A percentile compares a stretch with the other conserved stretches of the same genome.
Evolutionary conservation across 2,888 invertebrate genomes (phyloP).

Genomic region (Griposia aprilina): DNA sequence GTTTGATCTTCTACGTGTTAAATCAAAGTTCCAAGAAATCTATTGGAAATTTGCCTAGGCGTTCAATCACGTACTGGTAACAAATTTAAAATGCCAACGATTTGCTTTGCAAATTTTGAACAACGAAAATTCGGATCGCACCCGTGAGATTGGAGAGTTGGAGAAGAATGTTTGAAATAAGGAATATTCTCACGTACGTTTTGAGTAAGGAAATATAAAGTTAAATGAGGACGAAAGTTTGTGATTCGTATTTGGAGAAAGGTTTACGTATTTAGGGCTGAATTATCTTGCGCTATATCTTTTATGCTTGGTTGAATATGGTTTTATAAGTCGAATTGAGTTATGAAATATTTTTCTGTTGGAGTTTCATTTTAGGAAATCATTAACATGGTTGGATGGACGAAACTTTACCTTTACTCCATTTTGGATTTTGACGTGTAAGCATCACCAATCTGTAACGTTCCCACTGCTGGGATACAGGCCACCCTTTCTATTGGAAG

Average conservation of each 20-base stretch:
- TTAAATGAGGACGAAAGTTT: slow-evolving; percentile 43
- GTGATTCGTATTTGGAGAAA: slow-evolving; percentile 24
- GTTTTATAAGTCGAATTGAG: neutral
- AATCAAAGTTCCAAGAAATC: slow-evolving; percentile 23
- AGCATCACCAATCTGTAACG: neutral
- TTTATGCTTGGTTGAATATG: slow-evolving; percentile 13
- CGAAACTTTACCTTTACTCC: neutral
- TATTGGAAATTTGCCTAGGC: slow-evolving; percentile 71
- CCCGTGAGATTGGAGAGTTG: slow-evolving; percentile 52
- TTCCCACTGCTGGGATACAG: neutral
- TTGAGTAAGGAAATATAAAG: slow-evolving; percentile 44
- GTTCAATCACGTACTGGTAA: slow-evolving; percentile 75
- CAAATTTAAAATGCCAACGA: slow-evolving; percentile 74
- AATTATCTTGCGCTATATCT: slow-evolving; percentile 15
- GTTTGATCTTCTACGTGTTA: slow-evolving; percentile 33
- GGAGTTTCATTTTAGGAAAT: slow-evolving; percentile 1
- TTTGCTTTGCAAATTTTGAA: slow-evolving; percentile 75
- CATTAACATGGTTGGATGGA: neutral
- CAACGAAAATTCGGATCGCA: slow-evolving; percentile 69
- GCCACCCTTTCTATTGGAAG: neutral
- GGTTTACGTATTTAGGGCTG: slow-evolving; percentile 29
- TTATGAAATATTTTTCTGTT: slow-evolving; percentile 7
- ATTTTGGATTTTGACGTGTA: neutral
- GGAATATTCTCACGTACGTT: slow-evolving; percentile 64
- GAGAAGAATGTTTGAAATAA: slow-evolving; percentile 49